phyloP scores from a whole-genome alignment of 2,113 vertebrate species.

The Puma concolor region DNA sequence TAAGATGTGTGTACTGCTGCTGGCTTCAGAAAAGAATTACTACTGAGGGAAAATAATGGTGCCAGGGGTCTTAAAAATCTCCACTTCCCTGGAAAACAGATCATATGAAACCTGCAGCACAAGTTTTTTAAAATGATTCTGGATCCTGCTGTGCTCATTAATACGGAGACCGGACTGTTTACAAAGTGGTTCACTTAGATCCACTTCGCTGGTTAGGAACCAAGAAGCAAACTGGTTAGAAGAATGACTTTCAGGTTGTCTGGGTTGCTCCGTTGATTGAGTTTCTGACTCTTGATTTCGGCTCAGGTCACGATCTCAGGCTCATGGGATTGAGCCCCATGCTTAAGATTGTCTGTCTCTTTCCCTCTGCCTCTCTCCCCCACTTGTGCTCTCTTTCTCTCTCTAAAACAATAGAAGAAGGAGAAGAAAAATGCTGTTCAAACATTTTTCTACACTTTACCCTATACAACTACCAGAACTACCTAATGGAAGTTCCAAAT shows the following conservation, averaged over 20 bases:
- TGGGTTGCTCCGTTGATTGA: too few relatives aligned
- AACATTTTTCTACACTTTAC: background rate
- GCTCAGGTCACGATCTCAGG: too few relatives aligned
- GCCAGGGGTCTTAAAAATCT: background rate
- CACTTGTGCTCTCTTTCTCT: too few relatives aligned
- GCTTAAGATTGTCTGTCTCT: too few relatives aligned
- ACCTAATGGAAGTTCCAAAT: background rate
- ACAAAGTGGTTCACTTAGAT: background rate
- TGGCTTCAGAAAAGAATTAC: constrained; percentile 14
- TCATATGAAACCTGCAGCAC: background rate
- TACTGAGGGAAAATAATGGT: background rate
- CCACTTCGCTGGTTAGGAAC: constrained; percentile 29
- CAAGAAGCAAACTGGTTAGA: background rate
- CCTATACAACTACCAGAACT: background rate
- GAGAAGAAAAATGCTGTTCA: too few relatives aligned
- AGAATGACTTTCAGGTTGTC: background rate
- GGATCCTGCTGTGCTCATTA: background rate
- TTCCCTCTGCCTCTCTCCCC: too few relatives aligned
- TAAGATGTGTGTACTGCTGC: constrained; percentile 11
- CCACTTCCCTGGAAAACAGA: background rate
- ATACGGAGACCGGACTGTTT: background rate
- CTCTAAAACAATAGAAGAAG: too few relatives aligned
- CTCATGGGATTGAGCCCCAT: too few relatives aligned
- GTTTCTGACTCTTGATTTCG: too few relatives aligned
- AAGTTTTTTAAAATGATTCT: background rate